These are phyloP conservation scores for Todiramphus chloris DNA, from an alignment of 2,113 vertebrate genomes.

Conservation along the genomic window DNA sequence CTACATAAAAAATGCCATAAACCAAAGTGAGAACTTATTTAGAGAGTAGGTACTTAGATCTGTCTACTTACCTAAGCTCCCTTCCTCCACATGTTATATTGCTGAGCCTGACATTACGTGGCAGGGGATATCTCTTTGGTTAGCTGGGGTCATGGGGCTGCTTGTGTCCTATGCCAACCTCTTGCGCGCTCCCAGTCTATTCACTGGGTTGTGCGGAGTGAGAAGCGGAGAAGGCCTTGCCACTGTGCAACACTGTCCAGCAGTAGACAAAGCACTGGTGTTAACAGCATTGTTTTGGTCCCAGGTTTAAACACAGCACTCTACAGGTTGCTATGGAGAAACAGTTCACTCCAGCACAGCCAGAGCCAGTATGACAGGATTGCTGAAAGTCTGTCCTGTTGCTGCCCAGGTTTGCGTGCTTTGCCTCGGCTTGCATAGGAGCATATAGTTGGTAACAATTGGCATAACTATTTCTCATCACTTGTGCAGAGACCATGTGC, in stretches of 20 bases:
- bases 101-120: fast-evolving
- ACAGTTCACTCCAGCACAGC: not conserved
- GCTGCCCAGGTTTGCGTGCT: not conserved
- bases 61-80: too few relatives aligned
- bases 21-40: not conserved
- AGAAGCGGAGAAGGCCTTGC: not conserved
- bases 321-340: not conserved
- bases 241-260: not conserved
- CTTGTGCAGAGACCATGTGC: not conserved
- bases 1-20: not conserved
- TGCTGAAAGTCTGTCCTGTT: not conserved
- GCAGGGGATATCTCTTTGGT: not conserved
- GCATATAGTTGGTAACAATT: not conserved
- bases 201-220: not conserved
- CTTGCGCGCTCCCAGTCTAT: not conserved
- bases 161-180: not conserved
- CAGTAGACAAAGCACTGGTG: not conserved
- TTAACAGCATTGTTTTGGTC: not conserved
- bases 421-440: not conserved
- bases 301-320: not conserved
- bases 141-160: not conserved
- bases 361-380: not conserved
- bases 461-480: not conserved
- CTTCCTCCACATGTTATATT: fast-evolving
- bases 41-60: too few relatives aligned